These are phyloP conservation scores for Megalops atlanticus DNA, from an alignment of 2,113 vertebrate species.

Conservation along the genomic window DNA sequence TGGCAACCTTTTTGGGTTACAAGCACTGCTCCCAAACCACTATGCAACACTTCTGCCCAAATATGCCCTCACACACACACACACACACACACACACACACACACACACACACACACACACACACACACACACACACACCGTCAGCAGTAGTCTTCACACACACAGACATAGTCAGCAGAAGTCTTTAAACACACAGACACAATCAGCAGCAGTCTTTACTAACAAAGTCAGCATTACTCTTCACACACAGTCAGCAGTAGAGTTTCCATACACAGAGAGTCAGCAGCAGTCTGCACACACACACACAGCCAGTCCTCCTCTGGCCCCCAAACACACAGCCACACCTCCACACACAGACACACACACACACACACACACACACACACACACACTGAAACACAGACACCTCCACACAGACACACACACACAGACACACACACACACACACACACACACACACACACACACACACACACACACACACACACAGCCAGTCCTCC, in stretches of 20 bases:
- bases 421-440: conserved; percentile 19
- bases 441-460: background rate
- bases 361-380: background rate
- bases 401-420: conserved; percentile 6
- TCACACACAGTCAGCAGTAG: background rate
- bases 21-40: no score
- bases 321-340: background rate
- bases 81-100: no score
- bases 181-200: background rate
- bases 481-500: background rate
- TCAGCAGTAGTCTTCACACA: no score
- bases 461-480: background rate
- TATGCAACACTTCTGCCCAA: no score
- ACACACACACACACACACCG: no score
- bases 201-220: background rate
- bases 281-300: background rate
- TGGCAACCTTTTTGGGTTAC: no score
- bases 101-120: no score
- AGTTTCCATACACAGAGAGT: background rate
- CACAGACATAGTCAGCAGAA: background rate
- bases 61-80: no score
- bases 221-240: background rate
- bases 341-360: background rate
- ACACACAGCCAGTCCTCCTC: background rate
- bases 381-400: background rate